Conservation (phyloP, 1,140 invertebrate species). For the Tetragonula clypearis region DNA sequence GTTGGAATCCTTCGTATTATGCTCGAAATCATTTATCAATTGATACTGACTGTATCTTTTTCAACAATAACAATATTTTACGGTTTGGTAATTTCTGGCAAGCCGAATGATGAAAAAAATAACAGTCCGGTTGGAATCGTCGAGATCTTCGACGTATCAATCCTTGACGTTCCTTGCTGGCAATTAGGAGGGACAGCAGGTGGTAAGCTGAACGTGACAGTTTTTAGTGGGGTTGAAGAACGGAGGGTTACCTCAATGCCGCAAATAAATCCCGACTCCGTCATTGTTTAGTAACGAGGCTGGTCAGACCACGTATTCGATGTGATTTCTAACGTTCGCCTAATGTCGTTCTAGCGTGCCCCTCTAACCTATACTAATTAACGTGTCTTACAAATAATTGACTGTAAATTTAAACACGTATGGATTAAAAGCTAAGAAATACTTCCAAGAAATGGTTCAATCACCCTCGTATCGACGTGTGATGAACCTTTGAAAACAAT, state of each 20-base stretch:
- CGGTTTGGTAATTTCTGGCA: no score
- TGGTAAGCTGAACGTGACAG: conserved; percentile 74
- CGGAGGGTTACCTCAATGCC: conserved; percentile 68
- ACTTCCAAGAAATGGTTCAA: neutral
- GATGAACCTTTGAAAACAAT: neutral
- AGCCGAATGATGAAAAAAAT: neutral
- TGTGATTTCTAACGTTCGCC: neutral
- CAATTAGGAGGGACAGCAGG: conserved; percentile 71
- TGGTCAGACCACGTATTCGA: neutral
- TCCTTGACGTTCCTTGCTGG: conserved; percentile 41
- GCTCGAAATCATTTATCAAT: no score
- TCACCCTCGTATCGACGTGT: no score
- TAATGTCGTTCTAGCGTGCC: neutral
- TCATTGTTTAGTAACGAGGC: conserved; percentile 63
- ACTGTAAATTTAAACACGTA: neutral
- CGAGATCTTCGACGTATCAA: conserved; percentile 51
- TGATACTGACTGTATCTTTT: no score
- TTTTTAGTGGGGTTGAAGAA: conserved; percentile 67
- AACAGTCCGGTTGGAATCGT: neutral
- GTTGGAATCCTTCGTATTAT: no score
- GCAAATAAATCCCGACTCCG: conserved; percentile 71
- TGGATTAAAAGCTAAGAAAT: neutral
- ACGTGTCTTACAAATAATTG: neutral
- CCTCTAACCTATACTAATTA: neutral
- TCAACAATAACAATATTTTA: no score